phyloP scores from a whole-genome alignment of 2,113 vertebrate species.

The Alouatta palliata region DNA sequence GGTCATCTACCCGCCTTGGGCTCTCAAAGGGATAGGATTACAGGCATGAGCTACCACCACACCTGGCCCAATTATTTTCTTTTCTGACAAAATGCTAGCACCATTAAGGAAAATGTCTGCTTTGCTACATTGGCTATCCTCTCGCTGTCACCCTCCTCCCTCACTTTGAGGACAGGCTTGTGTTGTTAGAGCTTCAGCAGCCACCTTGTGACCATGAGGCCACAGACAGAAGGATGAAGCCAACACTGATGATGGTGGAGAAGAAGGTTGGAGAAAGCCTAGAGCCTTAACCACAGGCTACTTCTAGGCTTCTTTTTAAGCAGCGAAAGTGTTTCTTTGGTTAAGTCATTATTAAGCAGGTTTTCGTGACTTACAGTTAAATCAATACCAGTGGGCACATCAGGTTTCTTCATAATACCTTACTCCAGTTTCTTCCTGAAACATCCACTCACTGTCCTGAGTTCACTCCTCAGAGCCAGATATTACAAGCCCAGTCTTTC shows the following conservation, averaged over 20 bases:
- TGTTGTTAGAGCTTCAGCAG: slow-evolving; percentile 1
- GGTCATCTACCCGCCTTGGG: too few species aligned
- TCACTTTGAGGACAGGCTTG: neutral
- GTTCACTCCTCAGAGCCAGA: neutral
- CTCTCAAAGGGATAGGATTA: too few species aligned
- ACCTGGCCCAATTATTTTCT: neutral
- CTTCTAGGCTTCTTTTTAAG: neutral
- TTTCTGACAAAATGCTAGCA: neutral
- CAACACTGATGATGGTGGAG: neutral
- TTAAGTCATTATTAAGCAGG: neutral
- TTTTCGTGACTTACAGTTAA: slow-evolving; percentile 5
- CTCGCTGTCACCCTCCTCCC: neutral
- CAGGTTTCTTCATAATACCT: neutral
- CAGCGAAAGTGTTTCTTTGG: neutral
- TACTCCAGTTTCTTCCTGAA: neutral
- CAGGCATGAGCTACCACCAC: fast-evolving
- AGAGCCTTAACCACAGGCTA: neutral
- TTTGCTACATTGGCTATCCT: neutral
- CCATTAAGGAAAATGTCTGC: neutral
- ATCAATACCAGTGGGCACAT: neutral
- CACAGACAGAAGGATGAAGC: neutral
- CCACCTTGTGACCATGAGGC: neutral
- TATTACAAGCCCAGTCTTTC: neutral
- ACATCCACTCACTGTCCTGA: neutral
- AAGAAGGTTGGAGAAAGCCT: neutral